Base-by-base conservation (phyloP, 2,797 vertebrate species). In the Rallus crepitans region DNA sequence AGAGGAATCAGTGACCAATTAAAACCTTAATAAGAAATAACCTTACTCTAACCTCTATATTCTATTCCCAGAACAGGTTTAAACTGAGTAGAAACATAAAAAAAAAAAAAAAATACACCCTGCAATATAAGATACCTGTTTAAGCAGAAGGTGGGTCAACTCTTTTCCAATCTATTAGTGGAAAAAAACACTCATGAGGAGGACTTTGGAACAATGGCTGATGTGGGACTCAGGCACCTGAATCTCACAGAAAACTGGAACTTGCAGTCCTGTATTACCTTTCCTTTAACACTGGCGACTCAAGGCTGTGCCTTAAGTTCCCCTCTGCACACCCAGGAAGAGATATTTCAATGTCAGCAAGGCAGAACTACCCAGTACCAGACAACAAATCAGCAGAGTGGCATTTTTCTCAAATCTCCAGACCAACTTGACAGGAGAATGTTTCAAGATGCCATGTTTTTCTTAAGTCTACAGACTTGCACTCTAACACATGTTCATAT, bases 241-340 rank as follows among this genome's bases (percentile, higher is more conserved):
- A 87, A 82, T 45, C n/a, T 33, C 27, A 31, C 15, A 15, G 7
- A 35, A 65, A 40, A 76, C 3, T 27, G 25, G 69, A 55, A 63
- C 50, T 48, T 76, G 3, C 8, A 40, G n/a, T 39, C 23, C 15
- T 18, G 6, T 16, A 11, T 56, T 79, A 6, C 17, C 19, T 59
- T 66, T 12, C 5, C 17, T 56, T 52, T 31, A 25, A 20, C 7
- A 77, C 1, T 25, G 7, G 3, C 12, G 12, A 48, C 19, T 53
- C n/a, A 55, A 30, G 31, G 12, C 2, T 31, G 6, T 31, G 6
- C 14, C 24, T 42, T 4, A 60, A 64, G 19, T 0, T 60, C 12
- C 9, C 7, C 30, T 64, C 27, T 33, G 10, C 31, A 31, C 6
- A 61, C 7, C 7, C 0, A 0, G 12, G 39, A 45, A n/a, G n/a